Evolutionary conservation across 2,113 vertebrate genomes (phyloP), one percentile per base, ranked within the genome.

Genomic region (Melozone crissalis): DNA sequence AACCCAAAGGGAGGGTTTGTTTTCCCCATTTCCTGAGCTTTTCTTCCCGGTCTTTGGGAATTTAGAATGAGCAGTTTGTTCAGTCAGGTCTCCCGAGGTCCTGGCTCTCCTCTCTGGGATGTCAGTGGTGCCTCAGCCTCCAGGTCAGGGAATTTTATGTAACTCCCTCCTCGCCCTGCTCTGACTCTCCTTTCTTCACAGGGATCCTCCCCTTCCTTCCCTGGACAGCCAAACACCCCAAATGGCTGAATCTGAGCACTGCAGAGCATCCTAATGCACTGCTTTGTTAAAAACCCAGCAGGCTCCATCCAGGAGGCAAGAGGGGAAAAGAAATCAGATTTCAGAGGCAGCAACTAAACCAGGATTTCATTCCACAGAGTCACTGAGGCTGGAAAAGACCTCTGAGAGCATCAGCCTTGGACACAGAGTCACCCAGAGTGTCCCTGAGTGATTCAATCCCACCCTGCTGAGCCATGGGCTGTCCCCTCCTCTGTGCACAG

Each of bases 191-290:
- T 57, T 46, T 63, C 41, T 17, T n/a, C 35, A 16, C n/a, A 15
- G 35, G 22, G 52, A 41, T 41, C 67, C 51, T 44, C 43, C 54
- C 17, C 39, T 63, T 49, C 58, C 39, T 54, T 88, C 21, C 2
- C 28, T 6, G 22, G 33, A 9, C 10, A 30, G 19, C 41, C 27
- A 61, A 90, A 47, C 3, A 30, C 0, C 5, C 24, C 17, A 69
- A 77, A 77, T 1, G 2, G 18, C 5, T 13, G 5, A 73, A 52
- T n/a, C 7, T 27, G 2, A 14, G n/a, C 37, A 10, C 1, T 11
- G 51, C 41, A 77, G 82, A 44, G n/a, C 31, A 62, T 44, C 55
- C 14, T 5, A 57, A 66, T 22, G 31, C 6, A 4, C 7, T 19
- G 47, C 15, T 61, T 24, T 23, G 41, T 51, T 54, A 28, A 57